phyloP scores from a whole-genome alignment of 2,113 vertebrate genomes.

The Aphelocoma coerulescens region DNA sequence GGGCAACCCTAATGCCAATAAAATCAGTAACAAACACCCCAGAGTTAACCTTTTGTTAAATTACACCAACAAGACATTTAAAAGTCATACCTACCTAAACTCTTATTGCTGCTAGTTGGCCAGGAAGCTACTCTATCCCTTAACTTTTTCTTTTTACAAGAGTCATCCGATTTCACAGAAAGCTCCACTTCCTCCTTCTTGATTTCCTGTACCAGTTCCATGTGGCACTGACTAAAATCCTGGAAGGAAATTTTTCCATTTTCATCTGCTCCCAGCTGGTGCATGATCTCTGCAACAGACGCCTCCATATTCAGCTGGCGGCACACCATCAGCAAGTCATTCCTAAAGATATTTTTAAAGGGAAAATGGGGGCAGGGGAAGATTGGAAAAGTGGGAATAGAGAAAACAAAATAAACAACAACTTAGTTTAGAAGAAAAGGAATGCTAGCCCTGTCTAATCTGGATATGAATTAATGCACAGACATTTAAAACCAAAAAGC shows the following conservation, averaged over 20 bases:
- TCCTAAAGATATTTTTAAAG: constrained; percentile 65
- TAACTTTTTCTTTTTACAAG: constrained; percentile 70
- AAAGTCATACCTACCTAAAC: constrained; percentile 73
- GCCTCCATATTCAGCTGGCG: constrained; percentile 83
- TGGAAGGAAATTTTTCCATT: constrained; percentile 84
- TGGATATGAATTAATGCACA: not conserved
- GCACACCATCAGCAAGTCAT: constrained; percentile 84
- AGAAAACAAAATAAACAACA: not conserved
- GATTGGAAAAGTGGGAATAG: not conserved
- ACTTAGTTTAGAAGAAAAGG: constrained; percentile 9
- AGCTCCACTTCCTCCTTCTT: constrained; percentile 81
- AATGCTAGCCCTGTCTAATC: not conserved
- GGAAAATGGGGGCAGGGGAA: not conserved
- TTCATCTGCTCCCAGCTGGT: constrained; percentile 79
- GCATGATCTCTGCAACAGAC: constrained; percentile 83
- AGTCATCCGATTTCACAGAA: constrained; percentile 70
- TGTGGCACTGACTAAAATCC: constrained; percentile 80
- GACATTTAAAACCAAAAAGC: not conserved
- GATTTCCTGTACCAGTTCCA: constrained; percentile 81
- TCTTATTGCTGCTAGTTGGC: constrained; percentile 81
- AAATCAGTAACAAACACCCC: not conserved
- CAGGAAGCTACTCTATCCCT: constrained; percentile 73
- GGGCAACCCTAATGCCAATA: not conserved
- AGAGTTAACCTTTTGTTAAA: not conserved
- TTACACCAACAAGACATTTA: not conserved